These are phyloP conservation scores for Brachyptera putata DNA, from an alignment of 2,888 invertebrate species.

Conservation along the genomic window DNA sequence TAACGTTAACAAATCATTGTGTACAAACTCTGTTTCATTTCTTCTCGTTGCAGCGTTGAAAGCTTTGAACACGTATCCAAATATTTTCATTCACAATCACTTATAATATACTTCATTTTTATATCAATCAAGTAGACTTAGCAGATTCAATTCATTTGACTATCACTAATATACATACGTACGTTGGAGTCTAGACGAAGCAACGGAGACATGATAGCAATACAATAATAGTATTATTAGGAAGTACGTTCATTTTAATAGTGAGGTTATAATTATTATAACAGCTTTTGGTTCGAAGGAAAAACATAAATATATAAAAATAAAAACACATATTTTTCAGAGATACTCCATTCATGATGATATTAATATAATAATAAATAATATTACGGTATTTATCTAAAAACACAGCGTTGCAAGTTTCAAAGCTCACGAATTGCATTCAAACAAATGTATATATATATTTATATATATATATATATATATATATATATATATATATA, in stretches of 20 bases:
- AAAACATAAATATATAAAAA: neutral
- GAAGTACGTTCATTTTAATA: neutral
- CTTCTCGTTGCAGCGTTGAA: no score
- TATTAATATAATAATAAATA: constrained; percentile 13
- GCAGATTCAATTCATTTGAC: no score
- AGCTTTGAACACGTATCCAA: neutral
- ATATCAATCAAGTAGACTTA: no score
- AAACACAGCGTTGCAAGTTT: constrained; percentile 18
- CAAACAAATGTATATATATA: no score
- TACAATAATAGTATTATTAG: constrained; percentile 1
- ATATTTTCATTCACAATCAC: neutral
- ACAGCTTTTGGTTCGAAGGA: constrained; percentile 5
- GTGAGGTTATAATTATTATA: neutral
- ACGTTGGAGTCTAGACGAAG: neutral
- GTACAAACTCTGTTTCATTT: no score
- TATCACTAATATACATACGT: neutral
- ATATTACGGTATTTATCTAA: neutral
- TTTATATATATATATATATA: no score
- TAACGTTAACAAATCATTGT: no score
- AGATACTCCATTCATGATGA: constrained; percentile 5
- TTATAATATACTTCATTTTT: no score
- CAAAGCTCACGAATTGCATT: constrained; percentile 7
- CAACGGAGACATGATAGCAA: constrained; percentile 8
- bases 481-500: no score
- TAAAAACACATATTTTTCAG: neutral